Evolutionary conservation across 2,797 vertebrate genomes (phyloP).

Genomic region (Australoheros facetus): DNA sequence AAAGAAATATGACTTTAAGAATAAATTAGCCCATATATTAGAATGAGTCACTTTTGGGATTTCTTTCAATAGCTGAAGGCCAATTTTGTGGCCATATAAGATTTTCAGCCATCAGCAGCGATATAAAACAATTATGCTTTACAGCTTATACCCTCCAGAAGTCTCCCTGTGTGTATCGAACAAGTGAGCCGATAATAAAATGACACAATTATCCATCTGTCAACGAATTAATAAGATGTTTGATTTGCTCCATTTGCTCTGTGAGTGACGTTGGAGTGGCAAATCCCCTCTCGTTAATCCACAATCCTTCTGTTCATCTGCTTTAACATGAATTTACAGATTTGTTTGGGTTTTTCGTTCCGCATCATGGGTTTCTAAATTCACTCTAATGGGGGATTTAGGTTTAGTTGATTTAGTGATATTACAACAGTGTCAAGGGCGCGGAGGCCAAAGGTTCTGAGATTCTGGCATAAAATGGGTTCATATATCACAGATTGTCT

Average conservation of each 20-base stretch:
- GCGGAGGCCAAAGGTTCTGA: constrained; percentile 29
- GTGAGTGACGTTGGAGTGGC: constrained; percentile 70
- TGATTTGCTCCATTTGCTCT: constrained; percentile 77
- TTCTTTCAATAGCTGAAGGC: constrained; percentile 1
- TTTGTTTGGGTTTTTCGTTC: constrained; percentile 73
- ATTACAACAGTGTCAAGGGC: constrained; percentile 47
- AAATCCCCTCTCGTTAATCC: constrained; percentile 79
- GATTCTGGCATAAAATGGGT: constrained; percentile 8
- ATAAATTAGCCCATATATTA: neutral
- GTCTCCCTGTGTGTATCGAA: constrained; percentile 69
- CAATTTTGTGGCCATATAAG: constrained; percentile 21
- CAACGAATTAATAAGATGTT: constrained; percentile 78
- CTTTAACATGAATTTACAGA: constrained; percentile 76
- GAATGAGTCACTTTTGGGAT: constrained; percentile 2
- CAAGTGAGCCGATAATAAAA: constrained; percentile 77
- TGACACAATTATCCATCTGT: constrained; percentile 81
- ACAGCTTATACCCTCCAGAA: constrained; percentile 59
- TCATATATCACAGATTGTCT: constrained; percentile 25
- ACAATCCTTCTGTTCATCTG: constrained; percentile 80
- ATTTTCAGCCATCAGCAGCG: constrained; percentile 56
- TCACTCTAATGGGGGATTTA: constrained; percentile 67
- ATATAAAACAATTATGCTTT: constrained; percentile 70
- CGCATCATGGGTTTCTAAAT: constrained; percentile 57
- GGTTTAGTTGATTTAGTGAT: constrained; percentile 66
- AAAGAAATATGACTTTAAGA: neutral